These are phyloP conservation scores for Drosophila kurseongensis DNA, from an alignment of 1,140 invertebrate species.

Conservation along the genomic window DNA sequence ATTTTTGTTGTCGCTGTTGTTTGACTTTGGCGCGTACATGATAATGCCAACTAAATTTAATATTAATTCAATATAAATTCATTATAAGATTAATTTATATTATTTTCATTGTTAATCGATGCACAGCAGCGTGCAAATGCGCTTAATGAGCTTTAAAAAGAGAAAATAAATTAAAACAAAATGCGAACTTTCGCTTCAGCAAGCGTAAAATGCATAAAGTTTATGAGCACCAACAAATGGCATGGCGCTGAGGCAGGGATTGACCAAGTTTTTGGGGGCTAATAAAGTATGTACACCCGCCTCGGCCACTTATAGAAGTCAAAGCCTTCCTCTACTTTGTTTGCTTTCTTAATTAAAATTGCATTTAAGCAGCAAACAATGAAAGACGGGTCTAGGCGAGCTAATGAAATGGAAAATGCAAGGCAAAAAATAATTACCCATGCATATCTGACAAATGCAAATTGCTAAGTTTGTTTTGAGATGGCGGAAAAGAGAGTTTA, in stretches of 20 bases:
- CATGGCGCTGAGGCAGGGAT: slow-evolving; percentile 5
- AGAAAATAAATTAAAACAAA: slow-evolving; percentile 36
- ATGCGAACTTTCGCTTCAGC: slow-evolving; percentile 9
- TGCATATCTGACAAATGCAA: slow-evolving; percentile 39
- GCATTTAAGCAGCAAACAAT: slow-evolving; percentile 49
- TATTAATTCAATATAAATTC: slow-evolving; percentile 75
- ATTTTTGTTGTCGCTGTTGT: slow-evolving; percentile 48
- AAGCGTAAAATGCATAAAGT: slow-evolving; percentile 36
- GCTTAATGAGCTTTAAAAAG: slow-evolving; percentile 68
- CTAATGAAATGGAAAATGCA: slow-evolving; percentile 57
- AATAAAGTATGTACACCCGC: slow-evolving; percentile 31
- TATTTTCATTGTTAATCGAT: slow-evolving; percentile 60
- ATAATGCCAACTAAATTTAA: slow-evolving; percentile 60
- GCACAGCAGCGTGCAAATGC: slow-evolving; percentile 49
- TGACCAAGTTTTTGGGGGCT: slow-evolving; percentile 39
- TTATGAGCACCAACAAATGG: slow-evolving; percentile 48
- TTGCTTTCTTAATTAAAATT: slow-evolving; percentile 60
- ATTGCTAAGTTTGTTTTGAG: slow-evolving; percentile 15
- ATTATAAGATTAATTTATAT: slow-evolving; percentile 70
- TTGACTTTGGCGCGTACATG: slow-evolving; percentile 52
- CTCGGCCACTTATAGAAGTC: slow-evolving; percentile 48
- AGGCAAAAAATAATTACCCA: slow-evolving; percentile 32
- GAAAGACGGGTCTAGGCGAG: slow-evolving; percentile 7
- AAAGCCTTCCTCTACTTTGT: slow-evolving; percentile 21
- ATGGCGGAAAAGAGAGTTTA: slow-evolving; percentile 1